These are phyloP conservation scores for Xenentodon cancila DNA, from an alignment of 2,797 vertebrate genomes.

Conservation along the genomic window DNA sequence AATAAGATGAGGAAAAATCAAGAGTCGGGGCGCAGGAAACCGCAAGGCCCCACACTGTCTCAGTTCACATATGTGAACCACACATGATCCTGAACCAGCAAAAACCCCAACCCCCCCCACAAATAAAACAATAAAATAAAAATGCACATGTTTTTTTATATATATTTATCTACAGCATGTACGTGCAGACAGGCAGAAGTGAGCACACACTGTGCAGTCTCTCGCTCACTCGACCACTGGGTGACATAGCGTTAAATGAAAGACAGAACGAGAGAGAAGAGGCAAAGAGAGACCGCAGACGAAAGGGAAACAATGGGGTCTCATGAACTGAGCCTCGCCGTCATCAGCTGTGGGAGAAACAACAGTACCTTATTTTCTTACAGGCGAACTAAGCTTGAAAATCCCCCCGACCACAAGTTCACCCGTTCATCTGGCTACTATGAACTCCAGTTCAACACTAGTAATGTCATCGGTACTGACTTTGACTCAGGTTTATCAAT, in stretches of 20 bases:
- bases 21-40: constrained; percentile 69
- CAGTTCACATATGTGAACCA: constrained; percentile 70
- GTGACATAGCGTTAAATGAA: constrained; percentile 58
- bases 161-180: constrained; percentile 21
- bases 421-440: constrained; percentile 48
- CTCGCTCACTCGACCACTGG: constrained; percentile 50
- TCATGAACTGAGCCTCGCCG: constrained; percentile 42
- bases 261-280: constrained; percentile 54
- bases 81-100: constrained; percentile 55
- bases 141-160: constrained; percentile 49
- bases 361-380: constrained; percentile 60
- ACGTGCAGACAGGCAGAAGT: constrained; percentile 52
- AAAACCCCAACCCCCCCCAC: constrained; percentile 3
- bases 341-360: constrained; percentile 60
- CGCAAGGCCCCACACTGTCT: constrained; percentile 80
- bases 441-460: constrained; percentile 43
- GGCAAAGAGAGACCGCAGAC: constrained; percentile 65
- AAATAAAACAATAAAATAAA: constrained; percentile 3
- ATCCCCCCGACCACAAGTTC: constrained; percentile 56
- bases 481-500: constrained; percentile 51
- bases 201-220: constrained; percentile 23
- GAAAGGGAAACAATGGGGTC: constrained; percentile 63
- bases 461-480: constrained; percentile 43
- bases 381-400: constrained; percentile 58
- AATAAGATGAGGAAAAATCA: constrained; percentile 62